Evolutionary conservation across 2,113 vertebrate genomes (phyloP).

Genomic region (Polypterus senegalus): DNA sequence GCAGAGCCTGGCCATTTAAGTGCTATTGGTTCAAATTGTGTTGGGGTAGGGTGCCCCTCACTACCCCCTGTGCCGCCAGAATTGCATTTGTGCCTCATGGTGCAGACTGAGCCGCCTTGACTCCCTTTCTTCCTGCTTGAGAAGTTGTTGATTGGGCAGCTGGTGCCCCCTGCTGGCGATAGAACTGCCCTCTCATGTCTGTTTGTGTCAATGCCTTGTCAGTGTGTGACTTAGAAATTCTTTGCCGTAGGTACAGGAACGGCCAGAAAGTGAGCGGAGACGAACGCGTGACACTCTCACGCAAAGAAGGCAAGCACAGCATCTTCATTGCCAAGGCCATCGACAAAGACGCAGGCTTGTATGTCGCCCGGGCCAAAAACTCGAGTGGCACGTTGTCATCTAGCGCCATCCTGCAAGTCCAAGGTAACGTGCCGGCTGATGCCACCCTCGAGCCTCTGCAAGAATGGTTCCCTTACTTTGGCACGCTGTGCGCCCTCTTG

Average conservation of each 20-base stretch:
- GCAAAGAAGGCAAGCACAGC: constrained; percentile 61
- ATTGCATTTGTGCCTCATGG: too few relatives aligned
- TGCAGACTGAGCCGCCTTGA: too few relatives aligned
- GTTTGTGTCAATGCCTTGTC: neutral
- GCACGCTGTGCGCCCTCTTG: constrained; percentile 60
- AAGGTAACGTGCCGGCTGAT: constrained; percentile 54
- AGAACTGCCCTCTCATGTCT: too few relatives aligned
- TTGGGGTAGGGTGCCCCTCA: too few relatives aligned
- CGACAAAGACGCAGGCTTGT: constrained; percentile 57
- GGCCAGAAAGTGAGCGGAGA: constrained; percentile 60
- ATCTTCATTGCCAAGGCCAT: constrained; percentile 60
- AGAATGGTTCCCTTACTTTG: constrained; percentile 60
- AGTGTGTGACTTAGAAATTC: constrained; percentile 54
- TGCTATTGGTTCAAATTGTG: too few relatives aligned
- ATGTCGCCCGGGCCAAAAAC: constrained; percentile 49
- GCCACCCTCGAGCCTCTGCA: constrained; percentile 33
- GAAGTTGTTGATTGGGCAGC: too few relatives aligned
- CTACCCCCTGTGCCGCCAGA: too few relatives aligned
- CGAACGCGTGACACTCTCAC: constrained; percentile 56
- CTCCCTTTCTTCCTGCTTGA: too few relatives aligned
- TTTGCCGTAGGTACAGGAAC: constrained; percentile 77
- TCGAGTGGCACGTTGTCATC: constrained; percentile 48
- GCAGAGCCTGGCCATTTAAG: too few relatives aligned
- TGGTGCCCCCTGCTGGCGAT: too few relatives aligned
- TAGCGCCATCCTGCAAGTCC: constrained; percentile 51